Base-by-base conservation (phyloP, 2,888 invertebrate species). In the Hirtodrosophila alboralis region DNA sequence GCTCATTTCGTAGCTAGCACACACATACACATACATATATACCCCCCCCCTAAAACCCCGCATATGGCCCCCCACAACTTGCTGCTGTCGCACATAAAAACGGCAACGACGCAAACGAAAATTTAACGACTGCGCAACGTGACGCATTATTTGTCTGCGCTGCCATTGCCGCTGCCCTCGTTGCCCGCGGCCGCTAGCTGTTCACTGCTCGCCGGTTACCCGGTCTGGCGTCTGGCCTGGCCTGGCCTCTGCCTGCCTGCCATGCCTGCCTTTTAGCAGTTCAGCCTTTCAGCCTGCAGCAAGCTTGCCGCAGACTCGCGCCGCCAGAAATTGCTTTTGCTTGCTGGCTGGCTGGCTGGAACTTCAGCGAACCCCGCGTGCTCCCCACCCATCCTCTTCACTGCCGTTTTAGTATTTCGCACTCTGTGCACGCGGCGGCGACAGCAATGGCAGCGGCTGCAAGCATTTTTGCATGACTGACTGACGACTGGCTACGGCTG, bases 101-200 rank as follows among this genome's bases (percentile, higher is more conserved):
- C 75, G 52, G 73, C 73, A 70, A 61, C 75, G 70, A 75, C 73
- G 85, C 77, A 81, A 84, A 84, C 81, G 79, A 80, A 80, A 80
- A 80, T 80, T 80, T 80, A 80, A 80, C 79, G 79, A 80, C 79
- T 80, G 79, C 79, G 79, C 79, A 80, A 80, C 79, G 79, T 80
- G 79, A 80, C 79, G 79, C 79, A 80, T 80, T 80, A 81, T 80
- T 80, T 80, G 79, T 80, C 79, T 80, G 81, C 68, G 51, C 68
- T 63, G 67, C 49, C 47, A 48, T 38, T 44, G 41, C 34, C 49
- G 38, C 30, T 13, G 57, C 16, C 37, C 52, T 13, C 44, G 37
- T 18, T 26, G 13, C 33, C 40, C 53, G n/a, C n/a, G n/a, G n/a
- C 56, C 53, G 43, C 18, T 28, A 40, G 43, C 18, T 28, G 36